phyloP scores from a whole-genome alignment of 1,140 invertebrate genomes.

The Metopolophium dirhodum region DNA sequence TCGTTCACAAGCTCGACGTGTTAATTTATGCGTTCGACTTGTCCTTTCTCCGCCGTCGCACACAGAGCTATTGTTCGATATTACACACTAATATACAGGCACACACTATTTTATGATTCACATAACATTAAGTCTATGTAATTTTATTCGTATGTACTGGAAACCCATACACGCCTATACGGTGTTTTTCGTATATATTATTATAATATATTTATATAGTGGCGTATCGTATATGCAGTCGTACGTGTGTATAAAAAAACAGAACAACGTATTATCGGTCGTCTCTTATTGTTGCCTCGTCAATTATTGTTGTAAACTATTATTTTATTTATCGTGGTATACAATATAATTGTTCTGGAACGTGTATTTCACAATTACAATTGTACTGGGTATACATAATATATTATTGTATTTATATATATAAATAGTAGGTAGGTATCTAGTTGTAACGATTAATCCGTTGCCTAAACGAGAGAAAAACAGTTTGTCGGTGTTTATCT shows the following conservation, averaged over 20 bases:
- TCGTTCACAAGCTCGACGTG: background rate
- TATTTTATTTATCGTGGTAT: background rate
- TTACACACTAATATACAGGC: no score
- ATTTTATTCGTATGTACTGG: background rate
- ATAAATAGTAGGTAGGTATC: background rate
- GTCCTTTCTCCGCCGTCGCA: background rate
- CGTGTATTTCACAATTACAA: background rate
- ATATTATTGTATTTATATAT: background rate
- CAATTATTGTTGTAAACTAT: background rate
- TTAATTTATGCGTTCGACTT: constrained; percentile 9
- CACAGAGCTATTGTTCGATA: background rate
- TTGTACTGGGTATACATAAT: background rate
- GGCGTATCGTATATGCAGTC: background rate
- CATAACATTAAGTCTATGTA: background rate
- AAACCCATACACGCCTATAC: constrained; percentile 10
- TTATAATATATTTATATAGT: background rate
- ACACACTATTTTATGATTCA: background rate
- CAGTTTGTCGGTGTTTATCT: background rate
- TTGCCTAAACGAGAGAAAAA: background rate
- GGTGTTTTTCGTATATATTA: background rate
- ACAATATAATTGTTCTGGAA: background rate
- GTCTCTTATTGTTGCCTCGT: background rate
- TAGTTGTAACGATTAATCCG: background rate
- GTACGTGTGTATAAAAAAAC: background rate
- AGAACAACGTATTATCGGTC: constrained; percentile 7